A percentile compares a stretch with the other conserved stretches of the same genome.
Conservation (phyloP, 2,888 invertebrate genomes). For the Eucera pruinosa region DNA sequence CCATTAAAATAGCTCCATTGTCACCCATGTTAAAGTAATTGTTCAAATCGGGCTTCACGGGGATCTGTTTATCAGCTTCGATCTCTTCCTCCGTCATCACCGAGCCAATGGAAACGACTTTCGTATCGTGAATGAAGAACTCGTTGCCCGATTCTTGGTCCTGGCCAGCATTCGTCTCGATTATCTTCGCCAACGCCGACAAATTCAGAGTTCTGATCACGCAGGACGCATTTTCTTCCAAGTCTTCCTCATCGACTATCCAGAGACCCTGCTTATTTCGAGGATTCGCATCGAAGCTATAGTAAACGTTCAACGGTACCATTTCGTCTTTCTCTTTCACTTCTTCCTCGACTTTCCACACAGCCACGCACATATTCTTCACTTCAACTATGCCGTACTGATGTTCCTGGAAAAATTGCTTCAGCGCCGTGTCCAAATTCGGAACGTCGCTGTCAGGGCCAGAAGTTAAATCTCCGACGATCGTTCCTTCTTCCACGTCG, state of each 20-base stretch:
- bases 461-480: constrained; percentile 81
- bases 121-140: constrained; percentile 76
- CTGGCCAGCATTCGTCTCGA: constrained; percentile 75
- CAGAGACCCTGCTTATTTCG: constrained; percentile 76
- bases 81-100: constrained; percentile 78
- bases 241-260: constrained; percentile 16
- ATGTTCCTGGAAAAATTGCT: constrained; percentile 80
- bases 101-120: constrained; percentile 66
- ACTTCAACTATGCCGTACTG: constrained; percentile 81
- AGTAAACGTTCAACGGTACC: constrained; percentile 77
- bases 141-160: constrained; percentile 63
- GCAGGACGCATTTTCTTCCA: constrained; percentile 76
- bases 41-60: constrained; percentile 82
- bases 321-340: constrained; percentile 57
- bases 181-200: constrained; percentile 78
- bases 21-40: constrained; percentile 82
- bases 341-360: constrained; percentile 84
- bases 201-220: constrained; percentile 80
- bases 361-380: constrained; percentile 80
- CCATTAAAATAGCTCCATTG: constrained; percentile 80
- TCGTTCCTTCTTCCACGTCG: constrained; percentile 76
- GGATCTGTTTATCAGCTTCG: constrained; percentile 72
- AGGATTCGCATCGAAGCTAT: constrained; percentile 84
- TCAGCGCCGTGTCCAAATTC: constrained; percentile 80
- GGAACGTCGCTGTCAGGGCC: constrained; percentile 66